Evolutionary conservation across 1,140 invertebrate species (phyloP), one percentile per base, ranked within the genome.

Genomic region (Palaemon carinicauda): DNA sequence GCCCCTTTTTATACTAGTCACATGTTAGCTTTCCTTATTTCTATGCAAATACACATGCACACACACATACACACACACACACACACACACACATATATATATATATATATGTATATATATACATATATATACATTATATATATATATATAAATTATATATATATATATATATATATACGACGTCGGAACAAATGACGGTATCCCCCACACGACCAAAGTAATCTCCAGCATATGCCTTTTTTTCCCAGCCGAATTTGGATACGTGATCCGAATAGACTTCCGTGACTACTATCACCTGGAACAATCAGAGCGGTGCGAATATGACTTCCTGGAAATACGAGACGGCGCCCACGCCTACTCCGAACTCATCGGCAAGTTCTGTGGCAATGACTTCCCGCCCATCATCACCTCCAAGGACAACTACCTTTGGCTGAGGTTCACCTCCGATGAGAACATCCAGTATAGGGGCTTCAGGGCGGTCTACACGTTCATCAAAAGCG

Each of bases 311-410:
- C 93, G 94, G 53, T 98, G 96, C 91, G 93, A 94, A 91, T 96
- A 95, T 92, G 96, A 98, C 92, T 96, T 93, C 91, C 92, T 97
- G 54, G 91, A 92, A 83, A 90, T 93, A 9, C 89, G 96, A 31
- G 96, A 97, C 90, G 97, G 97, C 0, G 94, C 94, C n/a, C 95
- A 96, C 89, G 96, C 96, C 0, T 97, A 95, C 91, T 96, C 95
- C n/a, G 93, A 92, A 52, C 90, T 96, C 71, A 91, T 94, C 33
- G 94, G 94, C 0, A 93, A 93, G 89, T 96, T 93, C 90, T 98
- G 97, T 90, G 96, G 96, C 52, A 93, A 93, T 24, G 92, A 94
- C 78, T 96, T 96, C 90, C 96, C 97, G 10, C 94, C 94, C 1
- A 93, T 95, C 90, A 94, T 97, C 87, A 94, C 93, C 33, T 96